These are phyloP conservation scores for Pocota personata DNA, from an alignment of 2,888 invertebrate genomes.

Conservation along the genomic window DNA sequence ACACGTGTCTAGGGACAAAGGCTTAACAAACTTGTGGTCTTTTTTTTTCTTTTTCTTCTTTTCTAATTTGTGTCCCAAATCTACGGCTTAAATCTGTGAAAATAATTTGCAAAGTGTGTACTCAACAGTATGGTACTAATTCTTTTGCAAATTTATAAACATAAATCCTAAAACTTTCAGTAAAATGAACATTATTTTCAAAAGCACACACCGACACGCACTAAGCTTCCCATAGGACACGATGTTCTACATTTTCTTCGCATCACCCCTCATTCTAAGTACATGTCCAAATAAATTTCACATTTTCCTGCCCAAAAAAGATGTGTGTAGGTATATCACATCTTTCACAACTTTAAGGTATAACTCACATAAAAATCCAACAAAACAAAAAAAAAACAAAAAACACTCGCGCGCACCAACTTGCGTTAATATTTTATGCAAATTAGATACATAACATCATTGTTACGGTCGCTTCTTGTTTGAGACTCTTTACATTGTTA, in stretches of 20 bases:
- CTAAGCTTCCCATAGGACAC: not conserved
- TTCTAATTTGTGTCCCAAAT: not conserved
- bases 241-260: not conserved
- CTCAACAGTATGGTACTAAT: not conserved
- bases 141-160: not conserved
- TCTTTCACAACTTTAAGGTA: constrained; percentile 53
- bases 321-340: constrained; percentile 59
- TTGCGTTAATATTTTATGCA: constrained; percentile 73
- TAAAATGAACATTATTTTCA: not conserved
- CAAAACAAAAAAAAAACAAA: constrained; percentile 12
- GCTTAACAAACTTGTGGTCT: not conserved
- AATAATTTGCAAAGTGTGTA: constrained; percentile 3
- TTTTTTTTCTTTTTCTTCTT: too few relatives aligned
- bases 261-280: not conserved
- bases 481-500: constrained; percentile 25
- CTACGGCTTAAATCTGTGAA: constrained; percentile 13
- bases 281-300: constrained; percentile 44
- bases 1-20: not conserved
- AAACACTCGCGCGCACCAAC: constrained; percentile 57
- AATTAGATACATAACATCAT: constrained; percentile 73
- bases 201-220: not conserved
- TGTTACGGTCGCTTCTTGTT: constrained; percentile 68
- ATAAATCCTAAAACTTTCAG: not conserved
- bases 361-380: constrained; percentile 57
- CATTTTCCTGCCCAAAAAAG: constrained; percentile 48